Conservation (phyloP, 2,797 vertebrate genomes). For the Coreius guichenoti region DNA sequence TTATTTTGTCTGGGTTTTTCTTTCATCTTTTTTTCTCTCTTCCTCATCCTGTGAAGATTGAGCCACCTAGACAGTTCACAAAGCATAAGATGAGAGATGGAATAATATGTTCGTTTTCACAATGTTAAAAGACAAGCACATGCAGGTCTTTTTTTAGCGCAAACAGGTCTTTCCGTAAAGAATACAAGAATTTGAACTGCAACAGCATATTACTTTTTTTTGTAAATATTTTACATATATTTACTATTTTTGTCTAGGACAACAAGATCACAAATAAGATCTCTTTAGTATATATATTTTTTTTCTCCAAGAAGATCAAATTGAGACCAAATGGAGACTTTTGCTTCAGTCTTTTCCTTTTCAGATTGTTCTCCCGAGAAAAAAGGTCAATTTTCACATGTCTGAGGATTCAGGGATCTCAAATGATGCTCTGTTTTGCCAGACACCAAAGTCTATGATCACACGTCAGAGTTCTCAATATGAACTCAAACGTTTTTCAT, state of each 20-base stretch:
- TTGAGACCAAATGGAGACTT: not conserved
- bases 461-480: not conserved
- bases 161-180: not conserved
- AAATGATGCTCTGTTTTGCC: not conserved
- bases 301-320: not conserved
- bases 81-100: not conserved
- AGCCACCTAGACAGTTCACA: slow-evolving; percentile 1
- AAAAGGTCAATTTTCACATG: not conserved
- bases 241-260: not conserved
- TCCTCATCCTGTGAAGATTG: slow-evolving; percentile 21
- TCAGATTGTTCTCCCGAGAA: not conserved
- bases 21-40: not conserved
- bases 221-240: not conserved
- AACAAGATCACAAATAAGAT: not conserved
- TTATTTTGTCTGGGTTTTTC: slow-evolving; percentile 28
- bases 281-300: not conserved
- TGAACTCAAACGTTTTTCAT: not conserved
- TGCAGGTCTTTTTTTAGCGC: not conserved
- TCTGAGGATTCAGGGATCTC: not conserved
- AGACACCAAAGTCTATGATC: not conserved
- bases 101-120: not conserved
- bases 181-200: not conserved
- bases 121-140: not conserved
- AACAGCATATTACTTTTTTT: not conserved
- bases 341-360: not conserved